Evolutionary conservation across 1,140 invertebrate genomes (phyloP).

Genomic region (Dreissena rostriformis): DNA sequence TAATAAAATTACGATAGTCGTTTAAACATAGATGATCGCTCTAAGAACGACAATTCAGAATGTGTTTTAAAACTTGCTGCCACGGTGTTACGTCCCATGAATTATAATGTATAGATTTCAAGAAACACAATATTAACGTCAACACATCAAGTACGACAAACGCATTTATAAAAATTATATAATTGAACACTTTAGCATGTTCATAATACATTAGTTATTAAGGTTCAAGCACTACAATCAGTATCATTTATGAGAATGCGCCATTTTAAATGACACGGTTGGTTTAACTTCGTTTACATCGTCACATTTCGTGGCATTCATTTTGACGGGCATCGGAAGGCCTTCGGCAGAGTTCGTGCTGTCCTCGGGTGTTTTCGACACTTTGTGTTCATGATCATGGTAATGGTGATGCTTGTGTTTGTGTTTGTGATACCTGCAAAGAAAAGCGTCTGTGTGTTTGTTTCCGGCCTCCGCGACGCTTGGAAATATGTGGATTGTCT

Average conservation of each 20-base stretch:
- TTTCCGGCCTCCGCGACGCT: constrained; percentile 94
- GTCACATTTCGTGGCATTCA: constrained; percentile 57
- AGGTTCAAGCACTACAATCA: too few species aligned
- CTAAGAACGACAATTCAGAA: too few species aligned
- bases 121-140: too few species aligned
- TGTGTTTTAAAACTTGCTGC: too few species aligned
- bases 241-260: constrained; percentile 65
- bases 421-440: constrained; percentile 86
- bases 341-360: constrained; percentile 82
- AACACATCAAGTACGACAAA: too few species aligned
- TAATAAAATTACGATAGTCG: too few species aligned
- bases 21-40: too few species aligned
- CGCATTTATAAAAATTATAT: too few species aligned
- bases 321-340: constrained; percentile 73
- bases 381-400: constrained; percentile 77
- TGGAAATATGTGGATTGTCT: constrained; percentile 97
- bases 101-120: too few species aligned
- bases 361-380: constrained; percentile 82
- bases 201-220: too few species aligned
- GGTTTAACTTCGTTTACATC: constrained; percentile 58
- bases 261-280: constrained; percentile 74
- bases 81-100: too few species aligned
- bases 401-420: constrained; percentile 80
- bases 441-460: constrained; percentile 93
- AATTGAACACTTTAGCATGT: too few species aligned